A percentile compares a stretch with the other conserved stretches of the same genome.
Conservation (phyloP, 2,888 invertebrate genomes). For the Diachrysia chrysitis region DNA sequence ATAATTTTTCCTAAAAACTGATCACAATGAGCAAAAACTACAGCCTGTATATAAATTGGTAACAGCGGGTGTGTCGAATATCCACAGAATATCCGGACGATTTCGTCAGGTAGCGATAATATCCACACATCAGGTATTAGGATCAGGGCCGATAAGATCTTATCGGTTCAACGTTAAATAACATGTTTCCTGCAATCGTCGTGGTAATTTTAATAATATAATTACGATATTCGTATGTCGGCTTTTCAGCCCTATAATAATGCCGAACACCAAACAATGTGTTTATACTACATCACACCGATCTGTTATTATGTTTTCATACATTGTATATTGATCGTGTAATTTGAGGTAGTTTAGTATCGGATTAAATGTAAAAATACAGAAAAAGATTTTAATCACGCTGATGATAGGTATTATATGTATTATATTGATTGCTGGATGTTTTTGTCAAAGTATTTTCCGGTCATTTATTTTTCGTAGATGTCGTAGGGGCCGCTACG, state of each 20-base stretch:
- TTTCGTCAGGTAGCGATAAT: constrained; percentile 86
- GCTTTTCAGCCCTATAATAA: constrained; percentile 80
- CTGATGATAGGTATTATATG: constrained; percentile 9
- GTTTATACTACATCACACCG: constrained; percentile 58
- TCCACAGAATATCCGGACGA: constrained; percentile 76
- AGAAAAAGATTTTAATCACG: constrained; percentile 33
- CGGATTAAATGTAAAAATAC: constrained; percentile 18
- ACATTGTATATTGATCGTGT: constrained; percentile 47
- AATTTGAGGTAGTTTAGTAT: constrained; percentile 48
- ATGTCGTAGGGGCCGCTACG: constrained; percentile 2
- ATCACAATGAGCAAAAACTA: constrained; percentile 18
- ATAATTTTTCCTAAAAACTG: not conserved
- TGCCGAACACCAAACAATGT: constrained; percentile 71
- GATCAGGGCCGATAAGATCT: constrained; percentile 83
- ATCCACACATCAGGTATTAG: constrained; percentile 88
- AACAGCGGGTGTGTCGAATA: constrained; percentile 75
- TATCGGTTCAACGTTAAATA: constrained; percentile 87
- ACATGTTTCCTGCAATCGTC: constrained; percentile 88
- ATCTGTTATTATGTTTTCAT: constrained; percentile 67
- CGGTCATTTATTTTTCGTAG: not conserved
- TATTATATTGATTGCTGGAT: not conserved
- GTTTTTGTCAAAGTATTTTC: not conserved
- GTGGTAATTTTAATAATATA: constrained; percentile 87
- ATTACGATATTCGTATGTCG: constrained; percentile 83
- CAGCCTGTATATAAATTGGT: constrained; percentile 68